phyloP scores from a whole-genome alignment of 2,113 vertebrate species.

The Carassius carassius region DNA sequence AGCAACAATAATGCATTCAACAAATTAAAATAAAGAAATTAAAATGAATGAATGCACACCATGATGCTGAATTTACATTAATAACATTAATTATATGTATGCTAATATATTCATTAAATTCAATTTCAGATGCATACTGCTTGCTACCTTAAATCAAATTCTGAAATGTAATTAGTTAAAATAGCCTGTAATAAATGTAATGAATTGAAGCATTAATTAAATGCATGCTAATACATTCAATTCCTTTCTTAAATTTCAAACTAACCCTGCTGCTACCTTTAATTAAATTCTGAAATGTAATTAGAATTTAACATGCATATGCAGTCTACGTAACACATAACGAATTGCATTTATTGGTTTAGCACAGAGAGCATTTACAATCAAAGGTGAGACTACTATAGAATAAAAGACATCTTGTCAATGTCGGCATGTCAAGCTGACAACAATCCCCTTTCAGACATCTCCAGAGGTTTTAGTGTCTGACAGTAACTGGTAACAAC shows the following conservation, averaged over 20 bases:
- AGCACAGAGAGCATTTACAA: background rate
- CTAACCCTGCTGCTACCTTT: too few species aligned
- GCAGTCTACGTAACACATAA: background rate
- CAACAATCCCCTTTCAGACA: background rate
- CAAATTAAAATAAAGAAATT: too few species aligned
- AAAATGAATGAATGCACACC: too few species aligned
- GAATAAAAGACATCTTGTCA: background rate
- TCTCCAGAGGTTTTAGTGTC: background rate
- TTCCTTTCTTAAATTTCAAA: too few species aligned
- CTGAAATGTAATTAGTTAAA: background rate
- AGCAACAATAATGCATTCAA: too few species aligned
- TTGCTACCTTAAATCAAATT: background rate
- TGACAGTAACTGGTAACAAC: background rate
- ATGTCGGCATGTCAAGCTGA: background rate
- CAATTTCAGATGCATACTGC: background rate
- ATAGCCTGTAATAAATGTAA: too few species aligned
- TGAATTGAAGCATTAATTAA: too few species aligned
- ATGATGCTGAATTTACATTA: too few species aligned
- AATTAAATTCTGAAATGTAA: too few species aligned
- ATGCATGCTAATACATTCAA: too few species aligned
- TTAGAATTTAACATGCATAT: background rate
- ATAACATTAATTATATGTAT: too few species aligned
- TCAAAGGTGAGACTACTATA: slow-evolving; percentile 2
- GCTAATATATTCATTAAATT: background rate
- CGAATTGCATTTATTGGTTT: background rate